Conservation (phyloP, 1,140 invertebrate species). For the Nasonia longicornis region DNA sequence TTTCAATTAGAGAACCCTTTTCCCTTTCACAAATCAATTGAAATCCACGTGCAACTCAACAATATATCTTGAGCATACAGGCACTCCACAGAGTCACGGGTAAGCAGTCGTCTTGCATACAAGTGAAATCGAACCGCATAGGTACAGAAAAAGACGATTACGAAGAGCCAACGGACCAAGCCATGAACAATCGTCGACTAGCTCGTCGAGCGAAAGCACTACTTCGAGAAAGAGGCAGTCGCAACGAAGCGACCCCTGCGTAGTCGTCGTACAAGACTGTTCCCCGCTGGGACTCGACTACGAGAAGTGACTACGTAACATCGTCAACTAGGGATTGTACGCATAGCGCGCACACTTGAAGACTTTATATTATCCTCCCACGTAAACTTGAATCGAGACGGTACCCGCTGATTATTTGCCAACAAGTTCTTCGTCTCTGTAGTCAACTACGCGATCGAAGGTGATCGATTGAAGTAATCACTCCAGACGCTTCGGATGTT, state of each 20-base stretch:
- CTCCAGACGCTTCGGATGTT: background rate
- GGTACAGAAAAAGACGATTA: background rate
- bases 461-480: slow-evolving; percentile 34
- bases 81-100: background rate
- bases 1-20: too few species aligned
- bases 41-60: too few species aligned
- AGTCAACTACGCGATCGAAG: background rate
- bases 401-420: background rate
- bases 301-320: slow-evolving; percentile 32
- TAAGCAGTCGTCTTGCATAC: background rate
- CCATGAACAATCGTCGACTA: background rate
- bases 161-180: background rate
- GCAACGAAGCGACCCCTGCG: too few species aligned
- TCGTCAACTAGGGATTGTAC: background rate
- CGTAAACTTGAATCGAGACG: background rate
- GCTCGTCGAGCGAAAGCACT: background rate
- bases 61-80: background rate
- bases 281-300: slow-evolving; percentile 9
- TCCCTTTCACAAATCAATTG: too few species aligned
- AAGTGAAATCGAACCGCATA: background rate
- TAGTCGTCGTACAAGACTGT: background rate
- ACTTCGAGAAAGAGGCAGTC: slow-evolving; percentile 7
- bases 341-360: background rate
- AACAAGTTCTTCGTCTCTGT: background rate
- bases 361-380: background rate